These are phyloP conservation scores for Thamnophis sirtalis DNA, from an alignment of 2,113 vertebrate species.

Conservation along the genomic window DNA sequence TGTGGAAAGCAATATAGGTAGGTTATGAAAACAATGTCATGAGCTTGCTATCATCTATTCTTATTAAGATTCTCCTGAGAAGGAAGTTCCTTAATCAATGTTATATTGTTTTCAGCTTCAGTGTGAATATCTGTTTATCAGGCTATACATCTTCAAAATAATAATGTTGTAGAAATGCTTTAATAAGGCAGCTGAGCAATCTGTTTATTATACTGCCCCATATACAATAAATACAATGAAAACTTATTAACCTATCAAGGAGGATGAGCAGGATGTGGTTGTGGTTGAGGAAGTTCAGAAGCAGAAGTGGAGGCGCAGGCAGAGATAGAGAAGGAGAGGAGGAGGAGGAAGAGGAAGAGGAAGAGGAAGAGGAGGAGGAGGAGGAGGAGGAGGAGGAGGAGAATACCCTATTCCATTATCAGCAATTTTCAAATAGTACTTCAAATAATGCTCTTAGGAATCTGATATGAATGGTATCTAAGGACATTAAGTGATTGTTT, in stretches of 20 bases:
- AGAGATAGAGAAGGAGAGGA: too few species aligned
- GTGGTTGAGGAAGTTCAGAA: neutral
- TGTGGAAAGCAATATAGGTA: neutral
- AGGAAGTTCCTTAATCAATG: neutral
- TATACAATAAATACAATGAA: neutral
- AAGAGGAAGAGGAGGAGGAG: neutral
- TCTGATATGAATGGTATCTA: neutral
- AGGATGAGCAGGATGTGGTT: neutral
- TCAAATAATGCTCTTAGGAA: neutral
- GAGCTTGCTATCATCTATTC: neutral
- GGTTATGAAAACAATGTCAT: neutral
- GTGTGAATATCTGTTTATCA: neutral
- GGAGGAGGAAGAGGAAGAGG: neutral
- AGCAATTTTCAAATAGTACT: neutral
- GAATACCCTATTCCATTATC: neutral
- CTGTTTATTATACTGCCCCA: neutral
- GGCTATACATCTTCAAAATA: neutral
- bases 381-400: too few species aligned
- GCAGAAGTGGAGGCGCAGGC: neutral
- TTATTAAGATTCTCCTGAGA: slow-evolving; percentile 1
- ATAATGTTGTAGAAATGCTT: neutral
- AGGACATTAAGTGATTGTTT: neutral
- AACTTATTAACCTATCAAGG: neutral
- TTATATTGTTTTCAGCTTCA: neutral
- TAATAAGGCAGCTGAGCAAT: neutral